These are phyloP conservation scores for Drosophila orena DNA, from an alignment of 1,140 invertebrate genomes.

Conservation along the genomic window DNA sequence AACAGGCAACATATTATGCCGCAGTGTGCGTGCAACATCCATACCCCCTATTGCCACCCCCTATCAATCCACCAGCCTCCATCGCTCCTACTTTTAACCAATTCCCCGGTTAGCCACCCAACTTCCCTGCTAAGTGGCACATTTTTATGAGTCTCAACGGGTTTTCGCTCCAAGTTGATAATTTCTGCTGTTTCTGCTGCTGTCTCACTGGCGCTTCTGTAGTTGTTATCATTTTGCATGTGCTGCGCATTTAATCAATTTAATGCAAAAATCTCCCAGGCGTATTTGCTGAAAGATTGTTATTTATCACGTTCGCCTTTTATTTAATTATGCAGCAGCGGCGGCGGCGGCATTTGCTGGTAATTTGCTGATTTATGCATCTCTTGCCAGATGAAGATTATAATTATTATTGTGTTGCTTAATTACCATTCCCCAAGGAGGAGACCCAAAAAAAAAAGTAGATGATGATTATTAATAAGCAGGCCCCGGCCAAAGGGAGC, in stretches of 20 bases:
- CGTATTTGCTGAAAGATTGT: slow-evolving; percentile 78
- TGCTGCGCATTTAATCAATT: slow-evolving; percentile 81
- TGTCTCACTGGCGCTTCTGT: slow-evolving; percentile 31
- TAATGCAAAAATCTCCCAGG: slow-evolving; percentile 80
- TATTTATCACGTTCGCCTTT: slow-evolving; percentile 81
- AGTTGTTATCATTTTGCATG: slow-evolving; percentile 62
- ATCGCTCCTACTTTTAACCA: slow-evolving; percentile 1
- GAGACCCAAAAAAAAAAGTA: slow-evolving; percentile 38
- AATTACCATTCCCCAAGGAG: slow-evolving; percentile 74
- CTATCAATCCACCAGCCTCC: not conserved
- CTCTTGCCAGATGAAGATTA: slow-evolving; percentile 70
- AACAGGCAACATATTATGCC: slow-evolving; percentile 57
- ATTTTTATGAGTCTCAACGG: slow-evolving; percentile 82
- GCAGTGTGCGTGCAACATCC: slow-evolving; percentile 49
- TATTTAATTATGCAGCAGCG: slow-evolving; percentile 74
- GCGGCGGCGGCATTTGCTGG: slow-evolving; percentile 23
- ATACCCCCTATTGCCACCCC: not conserved
- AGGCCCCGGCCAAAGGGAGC: slow-evolving; percentile 31
- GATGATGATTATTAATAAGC: slow-evolving; percentile 79
- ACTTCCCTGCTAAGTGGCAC: slow-evolving; percentile 77
- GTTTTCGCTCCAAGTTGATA: slow-evolving; percentile 77
- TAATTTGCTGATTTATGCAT: slow-evolving; percentile 79
- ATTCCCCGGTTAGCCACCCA: slow-evolving; percentile 32
- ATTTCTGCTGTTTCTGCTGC: slow-evolving; percentile 46
- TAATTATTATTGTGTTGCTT: slow-evolving; percentile 76